Evolutionary conservation across 2,797 vertebrate genomes (phyloP).

Genomic region (Tapera naevia): DNA sequence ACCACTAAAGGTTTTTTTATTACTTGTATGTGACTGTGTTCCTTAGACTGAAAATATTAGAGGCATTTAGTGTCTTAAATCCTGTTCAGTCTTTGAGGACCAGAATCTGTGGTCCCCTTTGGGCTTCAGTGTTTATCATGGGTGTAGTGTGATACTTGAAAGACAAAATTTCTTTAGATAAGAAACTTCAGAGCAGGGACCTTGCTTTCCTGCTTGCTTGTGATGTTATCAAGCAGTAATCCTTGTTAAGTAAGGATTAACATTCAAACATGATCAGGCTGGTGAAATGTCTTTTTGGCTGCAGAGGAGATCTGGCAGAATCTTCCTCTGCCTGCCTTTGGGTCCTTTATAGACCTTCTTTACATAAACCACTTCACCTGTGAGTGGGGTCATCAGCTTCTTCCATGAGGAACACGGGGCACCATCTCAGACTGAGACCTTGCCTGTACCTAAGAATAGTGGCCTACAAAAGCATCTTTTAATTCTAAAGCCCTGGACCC

Average conservation of each 20-base stretch:
- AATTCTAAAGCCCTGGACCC: not conserved
- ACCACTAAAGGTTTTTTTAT: not conserved
- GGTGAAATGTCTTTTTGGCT: slow-evolving; percentile 34
- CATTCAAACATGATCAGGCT: slow-evolving; percentile 51
- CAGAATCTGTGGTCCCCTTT: not conserved
- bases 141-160: not conserved
- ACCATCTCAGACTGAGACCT: not conserved
- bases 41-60: not conserved
- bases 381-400: not conserved
- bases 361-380: not conserved
- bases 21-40: not conserved
- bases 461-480: not conserved
- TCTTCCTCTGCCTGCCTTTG: not conserved
- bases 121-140: not conserved
- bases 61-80: not conserved
- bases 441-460: not conserved
- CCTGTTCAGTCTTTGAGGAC: not conserved
- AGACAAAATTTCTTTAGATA: slow-evolving; percentile 12
- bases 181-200: slow-evolving; percentile 24
- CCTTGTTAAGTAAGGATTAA: slow-evolving; percentile 43
- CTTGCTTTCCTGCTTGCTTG: slow-evolving; percentile 3
- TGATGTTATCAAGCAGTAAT: slow-evolving; percentile 58
- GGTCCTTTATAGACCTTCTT: not conserved
- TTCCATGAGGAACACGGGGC: not conserved
- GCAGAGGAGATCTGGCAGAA: slow-evolving; percentile 26